Conservation (phyloP, 2,797 vertebrate genomes). For the Acrocephalus scirpaceus region DNA sequence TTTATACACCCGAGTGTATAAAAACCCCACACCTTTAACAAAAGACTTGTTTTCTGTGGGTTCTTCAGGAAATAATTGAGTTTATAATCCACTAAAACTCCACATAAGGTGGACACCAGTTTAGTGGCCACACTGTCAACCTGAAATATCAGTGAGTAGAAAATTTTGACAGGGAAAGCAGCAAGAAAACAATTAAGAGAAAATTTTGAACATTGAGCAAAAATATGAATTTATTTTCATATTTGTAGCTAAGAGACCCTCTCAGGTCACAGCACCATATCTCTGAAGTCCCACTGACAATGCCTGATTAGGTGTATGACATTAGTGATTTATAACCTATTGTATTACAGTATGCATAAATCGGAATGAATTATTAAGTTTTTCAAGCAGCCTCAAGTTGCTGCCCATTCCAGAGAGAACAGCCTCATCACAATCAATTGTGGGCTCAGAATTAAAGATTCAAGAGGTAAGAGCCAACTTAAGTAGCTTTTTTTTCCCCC, state of each 20-base stretch:
- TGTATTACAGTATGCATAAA: conserved; percentile 57
- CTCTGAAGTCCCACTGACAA: conserved; percentile 10
- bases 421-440: conserved; percentile 53
- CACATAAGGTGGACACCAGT: rapidly evolving
- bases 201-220: not conserved
- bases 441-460: conserved; percentile 51
- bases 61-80: not conserved
- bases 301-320: conserved; percentile 14
- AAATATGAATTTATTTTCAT: not conserved
- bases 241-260: not conserved
- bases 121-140: not conserved
- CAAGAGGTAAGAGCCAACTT: conserved; percentile 58
- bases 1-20: not conserved
- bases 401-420: conserved; percentile 25
- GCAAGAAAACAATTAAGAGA: not conserved
- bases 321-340: conserved; percentile 58
- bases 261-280: not conserved
- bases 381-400: conserved; percentile 58
- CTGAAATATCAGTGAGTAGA: not conserved
- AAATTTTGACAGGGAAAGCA: not conserved
- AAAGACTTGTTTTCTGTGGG: not conserved
- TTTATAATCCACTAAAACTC: not conserved
- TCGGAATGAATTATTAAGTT: conserved; percentile 61
- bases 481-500: not conserved
- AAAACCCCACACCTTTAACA: not conserved